Evolutionary conservation across 2,113 vertebrate species (phyloP).

Genomic region (Muntiacus reevesi): DNA sequence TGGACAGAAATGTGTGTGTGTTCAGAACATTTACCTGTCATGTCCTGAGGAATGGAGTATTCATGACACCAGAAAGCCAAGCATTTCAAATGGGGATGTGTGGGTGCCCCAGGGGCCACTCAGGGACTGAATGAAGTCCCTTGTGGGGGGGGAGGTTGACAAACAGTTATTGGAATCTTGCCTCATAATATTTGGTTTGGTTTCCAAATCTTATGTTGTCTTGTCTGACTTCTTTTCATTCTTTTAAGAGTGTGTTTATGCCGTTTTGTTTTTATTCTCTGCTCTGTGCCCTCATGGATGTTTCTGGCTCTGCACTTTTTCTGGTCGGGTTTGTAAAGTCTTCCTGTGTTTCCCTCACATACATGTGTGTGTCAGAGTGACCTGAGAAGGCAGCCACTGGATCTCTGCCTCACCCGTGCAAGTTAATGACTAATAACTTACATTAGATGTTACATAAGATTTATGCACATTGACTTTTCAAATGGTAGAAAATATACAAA

Average conservation of each 20-base stretch:
- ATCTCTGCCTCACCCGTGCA: background rate
- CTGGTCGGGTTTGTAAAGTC: background rate
- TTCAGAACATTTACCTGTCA: background rate
- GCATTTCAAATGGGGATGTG: background rate
- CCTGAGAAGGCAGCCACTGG: rapidly evolving
- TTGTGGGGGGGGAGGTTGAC: background rate
- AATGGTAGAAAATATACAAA: background rate
- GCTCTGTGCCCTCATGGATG: background rate
- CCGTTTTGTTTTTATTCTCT: background rate
- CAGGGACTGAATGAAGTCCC: background rate
- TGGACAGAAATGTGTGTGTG: background rate
- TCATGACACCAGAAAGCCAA: too few relatives aligned
- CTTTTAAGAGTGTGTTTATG: background rate
- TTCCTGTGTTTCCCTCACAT: background rate
- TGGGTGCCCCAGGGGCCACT: background rate
- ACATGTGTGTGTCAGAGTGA: background rate
- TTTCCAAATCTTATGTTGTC: background rate
- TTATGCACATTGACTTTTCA: background rate
- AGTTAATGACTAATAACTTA: background rate
- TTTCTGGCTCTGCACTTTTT: background rate
- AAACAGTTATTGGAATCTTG: background rate
- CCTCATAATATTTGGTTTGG: background rate
- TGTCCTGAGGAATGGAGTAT: background rate
- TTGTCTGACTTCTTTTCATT: background rate
- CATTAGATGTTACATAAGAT: background rate